Evolutionary conservation across 1,140 invertebrate genomes (phyloP).

Genomic region (Bombus breviceps): DNA sequence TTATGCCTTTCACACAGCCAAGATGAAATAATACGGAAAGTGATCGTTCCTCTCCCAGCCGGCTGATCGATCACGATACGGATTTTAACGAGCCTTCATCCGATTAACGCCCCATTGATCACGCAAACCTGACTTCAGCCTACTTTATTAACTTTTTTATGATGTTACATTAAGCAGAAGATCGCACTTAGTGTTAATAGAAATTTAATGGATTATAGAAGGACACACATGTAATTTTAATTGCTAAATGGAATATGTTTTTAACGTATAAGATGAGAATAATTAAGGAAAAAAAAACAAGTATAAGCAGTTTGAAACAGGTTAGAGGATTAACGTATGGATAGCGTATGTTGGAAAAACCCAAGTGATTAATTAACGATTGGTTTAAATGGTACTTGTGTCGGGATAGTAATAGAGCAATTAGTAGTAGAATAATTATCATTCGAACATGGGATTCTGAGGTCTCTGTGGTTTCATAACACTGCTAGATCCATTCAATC

Average conservation of each 20-base stretch:
- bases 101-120: neutral
- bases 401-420: neutral
- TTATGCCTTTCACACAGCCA: slow-evolving; percentile 64
- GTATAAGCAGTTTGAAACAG: neutral
- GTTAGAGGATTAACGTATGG: neutral
- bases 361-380: neutral
- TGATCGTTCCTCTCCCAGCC: neutral
- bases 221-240: neutral
- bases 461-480: neutral
- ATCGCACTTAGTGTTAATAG: neutral
- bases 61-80: neutral
- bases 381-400: neutral
- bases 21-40: slow-evolving; percentile 32
- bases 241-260: neutral
- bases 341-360: neutral
- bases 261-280: neutral
- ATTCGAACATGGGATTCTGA: neutral
- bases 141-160: neutral
- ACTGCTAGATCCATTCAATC: neutral
- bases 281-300: too few relatives aligned
- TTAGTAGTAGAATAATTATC: neutral
- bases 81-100: neutral
- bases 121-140: neutral
- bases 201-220: neutral
- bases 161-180: neutral